phyloP scores from a whole-genome alignment of 2,888 invertebrate genomes.

The Mimachlamys varia region DNA sequence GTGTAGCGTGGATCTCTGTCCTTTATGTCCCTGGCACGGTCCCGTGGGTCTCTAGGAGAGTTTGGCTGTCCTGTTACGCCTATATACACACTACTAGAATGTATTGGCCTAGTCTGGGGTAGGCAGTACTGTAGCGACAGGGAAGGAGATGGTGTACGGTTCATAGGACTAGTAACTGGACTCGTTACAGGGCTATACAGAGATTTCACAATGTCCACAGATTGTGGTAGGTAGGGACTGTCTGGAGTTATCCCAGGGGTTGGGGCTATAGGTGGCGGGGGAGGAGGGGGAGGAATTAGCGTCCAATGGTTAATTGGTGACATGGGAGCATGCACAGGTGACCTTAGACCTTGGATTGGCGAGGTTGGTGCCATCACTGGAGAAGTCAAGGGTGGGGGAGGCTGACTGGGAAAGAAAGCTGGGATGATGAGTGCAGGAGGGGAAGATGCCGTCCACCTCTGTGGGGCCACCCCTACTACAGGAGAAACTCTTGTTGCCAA shows the following conservation, averaged over 20 bases:
- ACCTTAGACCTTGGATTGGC: neutral
- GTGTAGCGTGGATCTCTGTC: neutral
- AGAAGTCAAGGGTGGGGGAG: conserved; percentile 18
- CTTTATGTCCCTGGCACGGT: neutral
- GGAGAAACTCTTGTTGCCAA: neutral
- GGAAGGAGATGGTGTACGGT: neutral
- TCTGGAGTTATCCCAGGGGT: neutral
- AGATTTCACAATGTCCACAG: neutral
- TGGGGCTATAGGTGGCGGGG: neutral
- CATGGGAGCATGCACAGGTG: neutral
- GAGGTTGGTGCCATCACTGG: neutral
- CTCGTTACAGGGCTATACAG: neutral
- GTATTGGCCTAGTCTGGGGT: neutral
- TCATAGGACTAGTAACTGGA: neutral
- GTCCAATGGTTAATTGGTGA: conserved; percentile 31
- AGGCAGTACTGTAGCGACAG: neutral
- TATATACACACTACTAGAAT: neutral
- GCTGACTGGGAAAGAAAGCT: neutral
- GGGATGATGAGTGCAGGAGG: neutral
- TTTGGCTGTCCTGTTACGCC: too few relatives aligned
- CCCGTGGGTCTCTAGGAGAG: neutral
- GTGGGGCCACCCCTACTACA: neutral
- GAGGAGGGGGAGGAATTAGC: neutral
- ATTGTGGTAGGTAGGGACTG: neutral
- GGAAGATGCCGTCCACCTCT: neutral